A percentile compares a stretch with the other conserved stretches of the same genome.
Conservation (phyloP, 2,888 invertebrate genomes). For the Acanthoscelides obtectus region DNA sequence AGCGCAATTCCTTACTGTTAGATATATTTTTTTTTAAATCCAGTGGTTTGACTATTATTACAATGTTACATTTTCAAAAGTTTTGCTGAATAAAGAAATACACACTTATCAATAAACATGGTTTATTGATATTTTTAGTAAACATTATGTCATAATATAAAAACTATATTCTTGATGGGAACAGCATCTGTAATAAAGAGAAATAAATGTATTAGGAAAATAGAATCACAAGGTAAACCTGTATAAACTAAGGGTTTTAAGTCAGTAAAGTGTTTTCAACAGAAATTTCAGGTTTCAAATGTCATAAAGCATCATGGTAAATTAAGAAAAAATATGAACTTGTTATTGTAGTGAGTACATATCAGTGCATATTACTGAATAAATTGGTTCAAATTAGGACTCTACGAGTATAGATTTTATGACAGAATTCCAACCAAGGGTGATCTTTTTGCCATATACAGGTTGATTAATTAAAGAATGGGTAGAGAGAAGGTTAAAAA, state of each 20-base stretch:
- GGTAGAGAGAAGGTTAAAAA: no score
- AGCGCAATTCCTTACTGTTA: no score
- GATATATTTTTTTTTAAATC: no score
- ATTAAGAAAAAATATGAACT: no score
- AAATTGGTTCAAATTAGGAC: no score
- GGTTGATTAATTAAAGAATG: no score
- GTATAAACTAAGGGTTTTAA: slow-evolving; percentile 9
- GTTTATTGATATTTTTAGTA: slow-evolving; percentile 30
- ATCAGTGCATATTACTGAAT: no score
- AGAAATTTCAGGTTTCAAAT: slow-evolving; percentile 47
- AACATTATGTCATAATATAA: slow-evolving; percentile 33
- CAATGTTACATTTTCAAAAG: background rate
- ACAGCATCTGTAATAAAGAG: slow-evolving; percentile 72
- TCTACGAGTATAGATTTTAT: no score
- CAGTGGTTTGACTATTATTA: no score
- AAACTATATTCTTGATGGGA: slow-evolving; percentile 72
- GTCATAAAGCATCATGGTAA: slow-evolving; percentile 41
- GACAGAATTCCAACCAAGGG: no score
- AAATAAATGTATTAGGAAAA: slow-evolving; percentile 17
- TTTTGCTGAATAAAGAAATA: background rate
- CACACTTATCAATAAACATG: slow-evolving; percentile 16
- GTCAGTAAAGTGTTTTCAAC: slow-evolving; percentile 52
- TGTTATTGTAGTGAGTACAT: no score
- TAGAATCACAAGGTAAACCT: slow-evolving; percentile 9
- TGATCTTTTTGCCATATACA: no score